phyloP scores from a whole-genome alignment of 2,113 vertebrate species.

The Stegastes partitus region DNA sequence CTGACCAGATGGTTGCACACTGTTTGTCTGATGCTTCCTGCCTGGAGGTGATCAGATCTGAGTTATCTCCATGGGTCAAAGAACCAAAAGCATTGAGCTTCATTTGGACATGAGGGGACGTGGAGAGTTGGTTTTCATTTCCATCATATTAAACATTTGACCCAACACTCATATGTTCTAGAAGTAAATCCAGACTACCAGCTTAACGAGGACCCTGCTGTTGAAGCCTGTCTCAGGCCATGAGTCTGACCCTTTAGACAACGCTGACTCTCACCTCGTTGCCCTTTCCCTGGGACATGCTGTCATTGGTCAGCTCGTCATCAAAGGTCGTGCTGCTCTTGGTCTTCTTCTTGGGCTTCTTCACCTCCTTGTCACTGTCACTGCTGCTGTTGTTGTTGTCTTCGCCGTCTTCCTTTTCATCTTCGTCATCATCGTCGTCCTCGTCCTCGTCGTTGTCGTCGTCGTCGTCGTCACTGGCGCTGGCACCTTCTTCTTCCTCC shows the following conservation, averaged over 20 bases:
- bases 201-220: background rate
- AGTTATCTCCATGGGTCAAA: too few relatives aligned
- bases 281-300: conserved; percentile 97
- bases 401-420: conserved; percentile 87
- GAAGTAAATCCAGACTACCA: too few relatives aligned
- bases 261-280: conserved; percentile 90
- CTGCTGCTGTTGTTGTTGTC: conserved; percentile 86
- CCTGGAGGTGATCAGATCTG: too few relatives aligned
- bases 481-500: conserved; percentile 89
- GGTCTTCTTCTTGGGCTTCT: conserved; percentile 89
- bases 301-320: conserved; percentile 98
- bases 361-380: conserved; percentile 89
- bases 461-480: conserved; percentile 80
- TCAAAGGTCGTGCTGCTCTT: conserved; percentile 92
- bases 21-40: too few relatives aligned
- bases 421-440: conserved; percentile 86
- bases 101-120: too few relatives aligned
- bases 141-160: too few relatives aligned
- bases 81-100: too few relatives aligned
- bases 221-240: background rate
- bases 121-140: too few relatives aligned
- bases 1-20: too few relatives aligned
- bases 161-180: too few relatives aligned
- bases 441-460: conserved; percentile 87
- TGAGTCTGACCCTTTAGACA: background rate